phyloP scores from a whole-genome alignment of 2,797 vertebrate genomes.

The Neosilurus mollespiculum region DNA sequence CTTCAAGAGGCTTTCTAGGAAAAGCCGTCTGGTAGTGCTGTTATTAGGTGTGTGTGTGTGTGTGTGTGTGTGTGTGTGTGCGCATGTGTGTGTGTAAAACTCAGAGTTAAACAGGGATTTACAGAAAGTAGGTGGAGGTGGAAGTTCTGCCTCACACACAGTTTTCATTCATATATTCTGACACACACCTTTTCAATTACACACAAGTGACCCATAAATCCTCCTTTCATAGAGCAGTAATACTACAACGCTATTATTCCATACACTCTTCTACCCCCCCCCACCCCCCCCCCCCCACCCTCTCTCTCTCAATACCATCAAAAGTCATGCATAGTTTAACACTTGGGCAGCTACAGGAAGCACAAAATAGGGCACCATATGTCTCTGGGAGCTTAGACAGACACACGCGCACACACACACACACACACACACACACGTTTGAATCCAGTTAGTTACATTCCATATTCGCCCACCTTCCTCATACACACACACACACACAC shows the following conservation, averaged over 20 bases:
- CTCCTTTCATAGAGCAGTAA: not conserved
- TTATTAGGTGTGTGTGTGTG: not conserved
- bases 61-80: no score
- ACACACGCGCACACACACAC: not conserved
- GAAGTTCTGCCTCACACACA: not conserved
- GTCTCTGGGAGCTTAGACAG: not conserved
- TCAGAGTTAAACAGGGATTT: not conserved
- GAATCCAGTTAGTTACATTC: not conserved
- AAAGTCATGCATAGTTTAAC: not conserved
- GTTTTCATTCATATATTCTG: not conserved
- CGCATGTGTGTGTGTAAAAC: no score
- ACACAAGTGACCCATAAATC: not conserved
- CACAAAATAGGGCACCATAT: not conserved
- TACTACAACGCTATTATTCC: not conserved
- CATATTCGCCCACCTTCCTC: not conserved
- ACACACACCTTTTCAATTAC: not conserved
- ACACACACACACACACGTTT: not conserved
- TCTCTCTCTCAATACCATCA: not conserved
- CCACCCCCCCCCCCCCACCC: no score
- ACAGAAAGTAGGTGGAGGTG: not conserved
- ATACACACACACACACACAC: not conserved
- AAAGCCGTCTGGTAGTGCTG: not conserved
- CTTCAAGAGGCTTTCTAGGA: conserved; percentile 30
- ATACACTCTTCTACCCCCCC: no score
- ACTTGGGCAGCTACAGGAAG: not conserved